phyloP scores from a whole-genome alignment of 2,113 vertebrate genomes.

The Patagioenas fasciata region DNA sequence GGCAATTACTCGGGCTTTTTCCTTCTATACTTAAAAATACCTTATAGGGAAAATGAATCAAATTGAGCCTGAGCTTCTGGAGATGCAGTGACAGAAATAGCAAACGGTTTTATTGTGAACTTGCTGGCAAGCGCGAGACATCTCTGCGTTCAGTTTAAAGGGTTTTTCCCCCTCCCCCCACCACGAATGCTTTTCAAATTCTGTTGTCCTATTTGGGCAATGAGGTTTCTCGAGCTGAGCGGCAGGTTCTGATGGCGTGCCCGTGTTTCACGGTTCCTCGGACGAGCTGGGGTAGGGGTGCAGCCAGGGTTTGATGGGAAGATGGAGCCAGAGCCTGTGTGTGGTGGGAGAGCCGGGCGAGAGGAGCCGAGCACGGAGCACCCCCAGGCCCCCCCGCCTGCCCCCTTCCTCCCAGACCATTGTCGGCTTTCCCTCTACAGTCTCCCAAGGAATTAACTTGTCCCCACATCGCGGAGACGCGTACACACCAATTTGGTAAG shows the following conservation, averaged over 20 bases:
- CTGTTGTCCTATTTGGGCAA: not conserved
- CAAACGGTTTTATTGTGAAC: not conserved
- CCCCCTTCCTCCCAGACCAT: not conserved
- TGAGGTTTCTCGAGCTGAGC: not conserved
- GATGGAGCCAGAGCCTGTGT: rapidly evolving
- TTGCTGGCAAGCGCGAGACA: not conserved
- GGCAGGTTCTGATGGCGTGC: not conserved
- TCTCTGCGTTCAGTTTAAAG: not conserved
- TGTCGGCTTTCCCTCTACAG: not conserved
- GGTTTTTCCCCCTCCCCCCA: not conserved
- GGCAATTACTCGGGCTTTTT: not conserved
- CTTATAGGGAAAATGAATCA: not conserved
- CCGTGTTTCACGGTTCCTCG: not conserved
- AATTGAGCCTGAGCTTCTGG: not conserved
- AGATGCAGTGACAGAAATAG: not conserved
- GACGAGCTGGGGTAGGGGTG: rapidly evolving
- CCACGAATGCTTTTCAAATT: not conserved
- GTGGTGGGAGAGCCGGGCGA: not conserved
- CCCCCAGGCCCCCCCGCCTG: rapidly evolving
- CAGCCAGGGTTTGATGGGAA: not conserved
- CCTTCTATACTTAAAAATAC: not conserved
- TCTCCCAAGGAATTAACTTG: not conserved
- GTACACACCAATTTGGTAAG: constrained; percentile 34
- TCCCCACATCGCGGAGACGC: not conserved
- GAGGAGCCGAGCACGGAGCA: rapidly evolving